phyloP scores from a whole-genome alignment of 2,113 vertebrate genomes.

The Grammomys surdaster region DNA sequence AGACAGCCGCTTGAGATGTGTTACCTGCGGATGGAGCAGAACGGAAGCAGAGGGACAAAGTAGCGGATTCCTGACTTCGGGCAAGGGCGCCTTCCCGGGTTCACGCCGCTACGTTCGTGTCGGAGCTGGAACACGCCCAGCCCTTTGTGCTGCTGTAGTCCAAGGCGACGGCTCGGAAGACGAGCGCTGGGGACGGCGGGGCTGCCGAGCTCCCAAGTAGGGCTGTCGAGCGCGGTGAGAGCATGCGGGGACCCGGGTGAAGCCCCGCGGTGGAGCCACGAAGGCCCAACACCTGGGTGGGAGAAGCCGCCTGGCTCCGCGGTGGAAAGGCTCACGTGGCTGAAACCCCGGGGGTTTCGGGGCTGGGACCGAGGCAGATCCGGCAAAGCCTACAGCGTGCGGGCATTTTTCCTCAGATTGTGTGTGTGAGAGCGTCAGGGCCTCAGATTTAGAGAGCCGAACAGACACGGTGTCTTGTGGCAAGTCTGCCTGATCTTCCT shows the following conservation, averaged over 20 bases:
- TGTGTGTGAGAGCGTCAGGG: not conserved
- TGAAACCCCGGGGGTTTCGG: not conserved
- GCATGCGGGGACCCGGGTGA: not conserved
- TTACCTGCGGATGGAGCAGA: not conserved
- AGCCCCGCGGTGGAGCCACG: not conserved
- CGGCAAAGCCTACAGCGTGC: not conserved
- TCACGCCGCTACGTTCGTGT: not conserved
- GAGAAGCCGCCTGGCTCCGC: no score
- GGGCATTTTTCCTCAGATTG: not conserved
- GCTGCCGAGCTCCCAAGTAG: not conserved
- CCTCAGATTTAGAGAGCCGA: not conserved
- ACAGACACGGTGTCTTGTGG: not conserved
- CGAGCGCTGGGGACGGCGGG: not conserved
- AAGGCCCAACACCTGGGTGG: not conserved
- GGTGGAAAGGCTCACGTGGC: not conserved
- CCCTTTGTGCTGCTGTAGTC: not conserved
- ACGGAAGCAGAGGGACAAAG: not conserved
- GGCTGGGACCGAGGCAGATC: not conserved
- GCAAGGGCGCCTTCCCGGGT: not conserved
- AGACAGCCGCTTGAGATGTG: not conserved
- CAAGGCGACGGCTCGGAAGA: not conserved
- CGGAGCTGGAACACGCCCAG: not conserved
- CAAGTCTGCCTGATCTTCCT: not conserved
- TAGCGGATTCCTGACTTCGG: not conserved
- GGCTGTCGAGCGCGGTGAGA: not conserved